Evolutionary conservation across 2,888 invertebrate genomes (phyloP).

Genomic region (Archaeoteleia sp.): DNA sequence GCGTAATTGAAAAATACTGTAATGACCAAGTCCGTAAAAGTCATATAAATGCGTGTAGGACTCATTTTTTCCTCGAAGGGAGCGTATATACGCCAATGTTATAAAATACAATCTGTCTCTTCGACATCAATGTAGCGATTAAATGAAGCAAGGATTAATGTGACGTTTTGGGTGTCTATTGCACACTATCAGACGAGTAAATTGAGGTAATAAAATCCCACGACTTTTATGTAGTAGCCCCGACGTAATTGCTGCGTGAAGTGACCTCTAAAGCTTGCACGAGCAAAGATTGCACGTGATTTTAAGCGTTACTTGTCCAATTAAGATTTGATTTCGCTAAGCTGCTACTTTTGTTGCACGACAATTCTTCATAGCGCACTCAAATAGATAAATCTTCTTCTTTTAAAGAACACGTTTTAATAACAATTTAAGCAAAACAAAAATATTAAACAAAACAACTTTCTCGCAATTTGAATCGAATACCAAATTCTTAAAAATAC

Average conservation of each 20-base stretch:
- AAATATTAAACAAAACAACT: no score
- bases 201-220: constrained; percentile 50
- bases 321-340: constrained; percentile 16
- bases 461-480: no score
- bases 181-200: constrained; percentile 41
- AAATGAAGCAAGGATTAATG: constrained; percentile 43
- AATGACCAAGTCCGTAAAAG: constrained; percentile 41
- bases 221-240: constrained; percentile 39
- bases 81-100: constrained; percentile 20
- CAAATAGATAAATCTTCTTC: not conserved
- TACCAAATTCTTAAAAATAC: no score
- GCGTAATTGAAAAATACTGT: constrained; percentile 42
- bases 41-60: constrained; percentile 29
- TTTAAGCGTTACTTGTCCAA: constrained; percentile 12
- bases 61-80: constrained; percentile 21
- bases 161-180: constrained; percentile 45
- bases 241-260: constrained; percentile 43
- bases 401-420: no score
- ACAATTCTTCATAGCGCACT: not conserved
- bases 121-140: constrained; percentile 34
- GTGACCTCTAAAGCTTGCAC: constrained; percentile 35
- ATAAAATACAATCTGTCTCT: constrained; percentile 42
- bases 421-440: no score
- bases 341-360: not conserved
- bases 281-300: constrained; percentile 13